A percentile compares a stretch with the other conserved stretches of the same genome.
Conservation (phyloP, 2,797 vertebrate species). For the Schizopygopsis pylzovi region DNA sequence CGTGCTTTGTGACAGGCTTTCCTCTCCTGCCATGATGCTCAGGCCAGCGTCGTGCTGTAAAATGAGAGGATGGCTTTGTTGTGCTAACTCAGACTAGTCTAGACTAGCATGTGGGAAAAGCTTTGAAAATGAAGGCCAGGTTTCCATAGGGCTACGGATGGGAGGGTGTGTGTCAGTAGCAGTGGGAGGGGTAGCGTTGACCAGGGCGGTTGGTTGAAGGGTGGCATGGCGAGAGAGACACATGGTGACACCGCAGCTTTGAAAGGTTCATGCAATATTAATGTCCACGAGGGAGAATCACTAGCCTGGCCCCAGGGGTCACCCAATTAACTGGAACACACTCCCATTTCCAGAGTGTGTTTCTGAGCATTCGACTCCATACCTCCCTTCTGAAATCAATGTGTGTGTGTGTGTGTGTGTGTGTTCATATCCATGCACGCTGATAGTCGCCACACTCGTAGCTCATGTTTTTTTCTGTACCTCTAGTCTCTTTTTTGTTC, state of each 20-base stretch:
- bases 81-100: constrained; percentile 41
- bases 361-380: constrained; percentile 45
- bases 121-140: constrained; percentile 35
- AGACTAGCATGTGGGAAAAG: constrained; percentile 48
- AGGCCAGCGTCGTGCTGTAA: constrained; percentile 11
- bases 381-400: constrained; percentile 63
- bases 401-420: constrained; percentile 19
- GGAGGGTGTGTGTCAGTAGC: constrained; percentile 35
- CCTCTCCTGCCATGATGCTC: not conserved
- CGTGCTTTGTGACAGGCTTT: constrained; percentile 71
- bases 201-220: constrained; percentile 28
- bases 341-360: constrained; percentile 78
- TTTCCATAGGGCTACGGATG: constrained; percentile 12
- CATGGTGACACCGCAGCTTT: constrained; percentile 64
- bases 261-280: constrained; percentile 86
- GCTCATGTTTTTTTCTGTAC: constrained; percentile 27
- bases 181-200: constrained; percentile 35
- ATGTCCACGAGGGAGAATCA: constrained; percentile 82
- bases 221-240: constrained; percentile 47
- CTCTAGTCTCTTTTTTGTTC: constrained; percentile 32
- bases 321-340: constrained; percentile 87
- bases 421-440: not conserved
- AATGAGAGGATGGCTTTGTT: constrained; percentile 43
- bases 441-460: constrained; percentile 2
- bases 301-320: constrained; percentile 83